Base-by-base conservation (phyloP, 2,888 invertebrate genomes). In the Rambutsinella grinnellia region DNA sequence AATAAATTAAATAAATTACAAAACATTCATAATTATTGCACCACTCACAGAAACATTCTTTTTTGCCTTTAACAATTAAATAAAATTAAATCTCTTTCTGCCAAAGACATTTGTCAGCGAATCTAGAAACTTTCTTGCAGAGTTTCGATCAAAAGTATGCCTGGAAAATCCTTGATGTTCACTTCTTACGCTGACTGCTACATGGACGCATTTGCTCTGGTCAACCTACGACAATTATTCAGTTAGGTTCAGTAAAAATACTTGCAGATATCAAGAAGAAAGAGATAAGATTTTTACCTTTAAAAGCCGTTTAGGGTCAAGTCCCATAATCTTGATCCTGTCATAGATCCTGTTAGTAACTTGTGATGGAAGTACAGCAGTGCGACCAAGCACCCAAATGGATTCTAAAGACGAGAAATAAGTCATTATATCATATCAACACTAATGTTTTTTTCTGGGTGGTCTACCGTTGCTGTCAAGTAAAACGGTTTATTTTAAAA, bases 61-160 rank as follows among this genome's bases (percentile, higher is more conserved):
- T n/a, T n/a, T n/a, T n/a, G n/a, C n/a, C n/a, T n/a, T n/a, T n/a
- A n/a, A 36, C 36, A 36, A 19, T 75, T 72, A 79, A 56, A 79
- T 70, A 66, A 80, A 83, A 56, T 83, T 81, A 51, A 76, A 78
- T 54, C 82, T 78, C 56, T 80, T 82, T 71, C 82, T 79, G 51
- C 82, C 83, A 77, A 83, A 83, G 46, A 83, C 82, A 58, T 79
- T 83, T 3, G 82, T 83, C 44, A 84, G 66, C 0, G 84, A 84
- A 24, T 83, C 82, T 21, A 84, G 60, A 57, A 84, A 84, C 60
- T 84, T 84, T 44, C 84, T 61, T 2, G 84, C 84, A 5, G 82
- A 82, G 57, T 81, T 84, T 54, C 84, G 53, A 66, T 84, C 84
- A 72, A 84, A 84, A 24, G 80, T 77, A 44, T 83, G 82, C 47